phyloP scores from a whole-genome alignment of 2,888 invertebrate species.

The Anticlea derivata region DNA sequence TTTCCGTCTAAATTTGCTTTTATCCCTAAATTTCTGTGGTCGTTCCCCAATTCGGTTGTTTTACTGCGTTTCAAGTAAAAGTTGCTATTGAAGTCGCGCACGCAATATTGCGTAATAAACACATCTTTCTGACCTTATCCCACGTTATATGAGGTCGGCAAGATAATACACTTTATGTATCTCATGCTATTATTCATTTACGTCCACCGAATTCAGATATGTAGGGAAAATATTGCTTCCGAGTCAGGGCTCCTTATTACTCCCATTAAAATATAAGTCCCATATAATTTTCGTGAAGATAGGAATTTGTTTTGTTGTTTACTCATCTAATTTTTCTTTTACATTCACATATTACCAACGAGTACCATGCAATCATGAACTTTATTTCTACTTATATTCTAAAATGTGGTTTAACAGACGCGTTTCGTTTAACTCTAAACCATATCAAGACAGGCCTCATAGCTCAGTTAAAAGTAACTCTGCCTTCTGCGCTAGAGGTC shows the following conservation, averaged over 20 bases:
- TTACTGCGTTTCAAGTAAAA: not conserved
- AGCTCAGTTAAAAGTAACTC: too few species aligned
- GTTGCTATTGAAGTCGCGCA: too few species aligned
- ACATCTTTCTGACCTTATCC: not conserved
- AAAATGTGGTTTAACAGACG: too few species aligned
- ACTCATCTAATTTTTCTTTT: too few species aligned
- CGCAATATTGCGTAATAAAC: not conserved
- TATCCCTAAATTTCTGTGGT: conserved; percentile 13
- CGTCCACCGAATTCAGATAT: conserved; percentile 11
- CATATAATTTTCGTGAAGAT: too few species aligned
- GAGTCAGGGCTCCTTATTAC: not conserved
- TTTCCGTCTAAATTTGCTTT: conserved; percentile 36
- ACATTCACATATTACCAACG: too few species aligned
- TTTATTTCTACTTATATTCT: too few species aligned
- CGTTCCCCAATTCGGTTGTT: conserved; percentile 11
- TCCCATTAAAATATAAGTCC: conserved; percentile 14
- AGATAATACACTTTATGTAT: not conserved
- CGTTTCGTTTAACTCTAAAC: too few species aligned
- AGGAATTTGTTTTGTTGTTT: too few species aligned
- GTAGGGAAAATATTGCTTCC: conserved; percentile 20
- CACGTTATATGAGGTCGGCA: not conserved
- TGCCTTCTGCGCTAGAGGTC: too few species aligned
- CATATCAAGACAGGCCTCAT: too few species aligned
- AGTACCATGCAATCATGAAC: too few species aligned
- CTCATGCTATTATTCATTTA: conserved; percentile 13